A percentile compares a stretch with the other conserved stretches of the same genome.
Conservation (phyloP, 2,113 vertebrate species). For the Odocoileus hemionus region DNA sequence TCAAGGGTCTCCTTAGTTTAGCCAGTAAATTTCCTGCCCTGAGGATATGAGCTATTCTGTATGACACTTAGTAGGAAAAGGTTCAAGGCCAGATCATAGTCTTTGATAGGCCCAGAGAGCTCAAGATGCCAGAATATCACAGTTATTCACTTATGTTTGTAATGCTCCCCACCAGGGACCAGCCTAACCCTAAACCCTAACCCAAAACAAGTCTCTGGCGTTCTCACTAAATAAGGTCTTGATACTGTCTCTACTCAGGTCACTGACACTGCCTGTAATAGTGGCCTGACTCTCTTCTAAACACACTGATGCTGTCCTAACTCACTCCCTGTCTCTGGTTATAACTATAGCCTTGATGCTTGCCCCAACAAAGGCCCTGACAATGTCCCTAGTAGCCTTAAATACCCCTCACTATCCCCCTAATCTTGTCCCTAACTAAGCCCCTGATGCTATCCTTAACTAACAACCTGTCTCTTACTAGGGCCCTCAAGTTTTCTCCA, state of each 20-base stretch:
- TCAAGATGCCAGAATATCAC: background rate
- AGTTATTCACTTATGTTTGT: background rate
- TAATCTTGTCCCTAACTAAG: background rate
- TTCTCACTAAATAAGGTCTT: background rate
- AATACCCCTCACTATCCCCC: background rate
- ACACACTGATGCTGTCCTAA: too few relatives aligned
- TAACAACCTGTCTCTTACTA: background rate
- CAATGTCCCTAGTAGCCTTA: background rate
- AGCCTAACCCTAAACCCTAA: background rate
- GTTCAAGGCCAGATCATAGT: background rate
- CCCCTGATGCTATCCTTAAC: background rate
- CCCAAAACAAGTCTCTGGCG: background rate
- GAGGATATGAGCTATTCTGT: background rate
- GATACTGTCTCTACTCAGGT: background rate
- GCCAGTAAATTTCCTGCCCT: background rate
- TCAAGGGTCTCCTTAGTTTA: background rate
- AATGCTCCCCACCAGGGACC: background rate
- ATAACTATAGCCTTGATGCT: background rate
- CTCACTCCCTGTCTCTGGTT: background rate
- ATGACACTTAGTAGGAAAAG: background rate
- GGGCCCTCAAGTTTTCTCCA: background rate
- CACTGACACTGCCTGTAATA: background rate
- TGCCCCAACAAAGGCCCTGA: background rate
- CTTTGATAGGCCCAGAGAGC: background rate
- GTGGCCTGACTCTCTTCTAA: background rate